phyloP scores from a whole-genome alignment of 2,888 invertebrate species.

The Calliphora vomitoria region DNA sequence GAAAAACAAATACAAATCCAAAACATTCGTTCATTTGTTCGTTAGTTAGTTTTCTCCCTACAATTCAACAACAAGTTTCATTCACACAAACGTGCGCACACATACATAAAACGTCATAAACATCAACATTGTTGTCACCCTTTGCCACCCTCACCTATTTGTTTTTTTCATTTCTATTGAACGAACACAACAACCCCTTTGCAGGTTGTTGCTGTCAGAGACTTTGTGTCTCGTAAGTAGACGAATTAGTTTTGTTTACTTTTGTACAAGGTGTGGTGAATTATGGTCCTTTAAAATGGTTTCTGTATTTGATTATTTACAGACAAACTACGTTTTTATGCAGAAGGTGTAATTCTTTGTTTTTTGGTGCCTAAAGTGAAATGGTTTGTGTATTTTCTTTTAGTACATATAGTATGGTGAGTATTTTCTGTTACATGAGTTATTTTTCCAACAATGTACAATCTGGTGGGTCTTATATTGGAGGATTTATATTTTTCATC shows the following conservation, averaged over 20 bases:
- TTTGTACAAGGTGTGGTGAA: background rate
- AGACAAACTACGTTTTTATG: background rate
- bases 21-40: conserved; percentile 33
- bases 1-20: conserved; percentile 16
- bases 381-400: conserved; percentile 1
- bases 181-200: conserved; percentile 47
- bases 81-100: background rate
- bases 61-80: conserved; percentile 5
- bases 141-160: conserved; percentile 27
- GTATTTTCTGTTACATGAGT: background rate
- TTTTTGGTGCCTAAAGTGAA: background rate
- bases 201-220: conserved; percentile 21
- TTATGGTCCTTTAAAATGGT: conserved; percentile 26
- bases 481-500: no score
- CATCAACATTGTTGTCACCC: conserved; percentile 8
- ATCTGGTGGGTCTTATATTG: no score
- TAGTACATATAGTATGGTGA: background rate
- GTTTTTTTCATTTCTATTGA: background rate
- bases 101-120: conserved; percentile 19
- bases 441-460: no score
- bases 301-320: conserved; percentile 7
- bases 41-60: conserved; percentile 44
- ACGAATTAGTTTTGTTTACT: background rate
- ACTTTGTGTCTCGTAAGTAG: conserved; percentile 26
- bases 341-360: background rate